A percentile compares a stretch with the other conserved stretches of the same genome.
Conservation (phyloP, 2,888 invertebrate genomes). For the Oscheius sp. region DNA sequence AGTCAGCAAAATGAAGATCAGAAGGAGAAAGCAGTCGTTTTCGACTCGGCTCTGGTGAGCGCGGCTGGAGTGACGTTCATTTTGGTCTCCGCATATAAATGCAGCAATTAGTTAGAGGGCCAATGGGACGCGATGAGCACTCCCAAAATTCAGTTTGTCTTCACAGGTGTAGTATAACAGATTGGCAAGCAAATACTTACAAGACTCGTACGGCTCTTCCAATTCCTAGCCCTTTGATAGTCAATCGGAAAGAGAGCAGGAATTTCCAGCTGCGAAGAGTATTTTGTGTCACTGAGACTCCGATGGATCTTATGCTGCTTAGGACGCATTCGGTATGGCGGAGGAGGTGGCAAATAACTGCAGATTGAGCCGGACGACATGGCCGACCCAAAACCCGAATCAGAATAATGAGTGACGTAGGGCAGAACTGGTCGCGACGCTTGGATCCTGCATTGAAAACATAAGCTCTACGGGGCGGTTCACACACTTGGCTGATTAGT, state of each 20-base stretch:
- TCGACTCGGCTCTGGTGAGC: conserved; percentile 29
- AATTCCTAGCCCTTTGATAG: conserved; percentile 2
- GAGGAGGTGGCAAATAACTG: conserved; percentile 71
- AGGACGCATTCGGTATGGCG: conserved; percentile 62
- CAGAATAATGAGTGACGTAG: conserved; percentile 69
- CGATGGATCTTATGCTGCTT: conserved; percentile 66
- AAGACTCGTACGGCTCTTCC: conserved; percentile 40
- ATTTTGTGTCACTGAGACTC: conserved; percentile 66
- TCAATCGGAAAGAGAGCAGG: conserved; percentile 41
- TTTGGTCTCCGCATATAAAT: conserved; percentile 38
- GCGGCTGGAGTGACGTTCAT: conserved; percentile 34
- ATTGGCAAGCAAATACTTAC: conserved; percentile 8
- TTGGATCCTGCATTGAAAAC: conserved; percentile 18
- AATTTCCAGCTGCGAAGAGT: conserved; percentile 43
- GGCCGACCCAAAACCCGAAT: conserved; percentile 71
- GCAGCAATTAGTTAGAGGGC: conserved; percentile 35
- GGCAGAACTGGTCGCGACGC: conserved; percentile 60
- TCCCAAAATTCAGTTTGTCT: conserved; percentile 15
- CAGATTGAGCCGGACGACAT: conserved; percentile 65
- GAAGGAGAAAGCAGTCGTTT: conserved; percentile 26
- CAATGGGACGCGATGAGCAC: conserved; percentile 32
- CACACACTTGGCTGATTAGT: conserved; percentile 22
- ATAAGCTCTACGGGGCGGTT: conserved; percentile 5
- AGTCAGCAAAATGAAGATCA: conserved; percentile 10
- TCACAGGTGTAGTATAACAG: conserved; percentile 7